Evolutionary conservation across 2,797 vertebrate species (phyloP).

Genomic region (Acanthis flammea): DNA sequence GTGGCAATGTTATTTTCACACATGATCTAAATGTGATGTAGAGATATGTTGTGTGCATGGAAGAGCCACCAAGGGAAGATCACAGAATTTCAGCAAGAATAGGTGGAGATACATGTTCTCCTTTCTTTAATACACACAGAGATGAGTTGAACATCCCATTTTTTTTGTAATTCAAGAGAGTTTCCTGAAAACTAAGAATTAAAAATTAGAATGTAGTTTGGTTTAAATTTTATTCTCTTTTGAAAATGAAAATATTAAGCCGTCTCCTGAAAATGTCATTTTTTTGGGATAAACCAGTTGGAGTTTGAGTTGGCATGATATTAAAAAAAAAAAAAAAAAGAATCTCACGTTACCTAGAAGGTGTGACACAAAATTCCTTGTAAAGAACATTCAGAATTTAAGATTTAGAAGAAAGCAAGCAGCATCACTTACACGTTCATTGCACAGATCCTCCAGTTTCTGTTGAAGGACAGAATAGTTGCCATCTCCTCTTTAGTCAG

Average conservation of each 20-base stretch:
- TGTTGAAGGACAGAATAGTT: constrained; percentile 57
- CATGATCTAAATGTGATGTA: background rate
- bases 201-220: background rate
- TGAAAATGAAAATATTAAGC: background rate
- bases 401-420: background rate
- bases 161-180: background rate
- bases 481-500: constrained; percentile 60
- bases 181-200: background rate
- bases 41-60: background rate
- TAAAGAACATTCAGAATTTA: background rate
- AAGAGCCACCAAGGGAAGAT: background rate
- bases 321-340: no score
- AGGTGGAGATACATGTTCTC: background rate
- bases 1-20: background rate
- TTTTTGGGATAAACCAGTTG: background rate
- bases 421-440: background rate
- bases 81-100: background rate
- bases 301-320: background rate
- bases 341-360: background rate
- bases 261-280: background rate
- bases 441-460: constrained; percentile 36
- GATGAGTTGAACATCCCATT: background rate
- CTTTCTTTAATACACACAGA: background rate
- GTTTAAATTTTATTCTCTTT: background rate
- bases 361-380: background rate